Base-by-base conservation (phyloP, 1,140 invertebrate species). In the Laodelphax striatellus region DNA sequence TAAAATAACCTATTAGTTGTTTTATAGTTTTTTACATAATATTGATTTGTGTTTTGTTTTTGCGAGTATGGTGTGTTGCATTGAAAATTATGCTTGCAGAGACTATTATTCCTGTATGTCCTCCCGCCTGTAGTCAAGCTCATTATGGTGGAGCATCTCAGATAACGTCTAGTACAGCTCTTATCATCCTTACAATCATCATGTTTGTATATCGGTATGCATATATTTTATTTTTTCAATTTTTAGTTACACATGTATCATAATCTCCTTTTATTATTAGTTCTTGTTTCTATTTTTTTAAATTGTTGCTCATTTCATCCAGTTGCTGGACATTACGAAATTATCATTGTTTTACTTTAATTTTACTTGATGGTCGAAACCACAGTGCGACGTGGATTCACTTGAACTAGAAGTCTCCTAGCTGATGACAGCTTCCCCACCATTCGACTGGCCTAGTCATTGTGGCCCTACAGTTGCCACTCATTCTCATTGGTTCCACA, bases 91-190 rank as follows among this genome's bases (percentile, higher is more conserved):
- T 55, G 59, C 53, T 64, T 66, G 21, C 83, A 89, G 88, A 94
- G 80, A 88, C 89, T 54, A 85, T 91, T 70, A 91, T 92, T 62
- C 90, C 91, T 61, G 86, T 94, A 67, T 95, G 92, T 72, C 92
- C 91, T 65, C 92, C 92, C 65, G 92, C 92, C 68, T 95, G 92
- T 78, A 88, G 86, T 42, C 83, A 86, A 74, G 79, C 81, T 55
- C 76, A 79, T 56, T 85, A 81, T 69, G 81, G 77, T 64, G 75
- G 76, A 56, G 82, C 81, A 52, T 75, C 31, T 31, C 70, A 71
- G 13, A 65, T 69, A 14, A 56, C 63, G 1, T 63, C 66, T n/a
- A 74, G 72, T 9, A 63, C 80, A 62, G 68, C 70, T 44, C 63
- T 78, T 62, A 63, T 78, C 46, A 66, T 79, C 58, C 68, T 76